phyloP scores from a whole-genome alignment of 1,140 invertebrate species.

The Periplaneta americana region DNA sequence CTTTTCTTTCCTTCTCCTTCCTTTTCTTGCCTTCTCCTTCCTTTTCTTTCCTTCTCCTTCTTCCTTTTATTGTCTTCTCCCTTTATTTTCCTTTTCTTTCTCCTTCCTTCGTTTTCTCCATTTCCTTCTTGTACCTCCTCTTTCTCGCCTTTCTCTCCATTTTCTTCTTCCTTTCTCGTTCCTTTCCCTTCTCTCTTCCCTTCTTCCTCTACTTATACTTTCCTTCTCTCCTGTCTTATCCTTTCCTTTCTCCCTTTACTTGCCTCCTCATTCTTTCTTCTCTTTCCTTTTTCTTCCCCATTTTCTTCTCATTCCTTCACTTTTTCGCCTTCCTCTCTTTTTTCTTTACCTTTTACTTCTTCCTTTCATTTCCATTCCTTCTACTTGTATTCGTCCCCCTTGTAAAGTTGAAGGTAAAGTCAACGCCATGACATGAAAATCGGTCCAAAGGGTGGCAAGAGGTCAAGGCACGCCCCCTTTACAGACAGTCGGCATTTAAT shows the following conservation, averaged over 20 bases:
- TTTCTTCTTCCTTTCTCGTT: background rate
- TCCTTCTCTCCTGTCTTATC: background rate
- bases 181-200: background rate
- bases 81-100: background rate
- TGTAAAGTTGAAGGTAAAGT: too few species aligned
- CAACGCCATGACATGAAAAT: too few species aligned
- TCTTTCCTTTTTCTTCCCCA: background rate
- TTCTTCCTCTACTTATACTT: background rate
- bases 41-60: slow-evolving; percentile 1
- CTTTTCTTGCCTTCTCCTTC: background rate
- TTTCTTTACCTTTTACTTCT: background rate
- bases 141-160: background rate
- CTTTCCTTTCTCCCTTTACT: background rate
- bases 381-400: too few species aligned
- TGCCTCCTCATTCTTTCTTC: background rate
- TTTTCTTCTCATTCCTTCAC: background rate
- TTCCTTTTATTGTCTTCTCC: background rate
- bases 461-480: too few species aligned
- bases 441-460: too few species aligned
- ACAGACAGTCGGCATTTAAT: too few species aligned
- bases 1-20: background rate
- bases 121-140: background rate
- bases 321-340: background rate
- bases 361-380: too few species aligned
- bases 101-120: background rate